Evolutionary conservation across 2,888 invertebrate genomes (phyloP), one percentile per base, ranked within the genome.

Genomic region (Calliopum simillimum): DNA sequence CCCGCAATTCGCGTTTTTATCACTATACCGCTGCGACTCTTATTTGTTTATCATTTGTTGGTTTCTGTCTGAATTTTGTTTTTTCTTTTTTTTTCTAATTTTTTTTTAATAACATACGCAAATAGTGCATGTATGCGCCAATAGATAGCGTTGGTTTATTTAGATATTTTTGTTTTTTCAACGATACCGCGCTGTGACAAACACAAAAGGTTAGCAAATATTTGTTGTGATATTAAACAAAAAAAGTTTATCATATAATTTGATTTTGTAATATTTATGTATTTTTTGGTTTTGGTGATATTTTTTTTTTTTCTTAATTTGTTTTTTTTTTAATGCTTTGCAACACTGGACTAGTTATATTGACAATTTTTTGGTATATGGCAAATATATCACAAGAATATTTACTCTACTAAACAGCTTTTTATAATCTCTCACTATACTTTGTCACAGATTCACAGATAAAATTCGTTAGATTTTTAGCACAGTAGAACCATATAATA

Each of bases 381-480:
- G 25, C 16, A 51, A 59, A 41, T 25, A 51, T 47, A 63, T 69
- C 63, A 56, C 69, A n/a, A 49, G 19, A 55, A 62, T 53, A 62
- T 44, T 53, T 68, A 66, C 70, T 71, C 47, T 61, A 71, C 63
- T 71, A 61, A 51, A 14, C 69, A 43, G 63, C 23, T 63, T 47
- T 14, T 67, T 16, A 13, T 41, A n/a, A n/a, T 23, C 14, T 68
- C n/a, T 49, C 33, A 33, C 6, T 56, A 8, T 8, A 33, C 33
- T 55, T 41, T 33, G 12, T 51, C 65, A 33, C 51, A 51, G 51
- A 51, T 19, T 51, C 65, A 33, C 51, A 51, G 51, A 51, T 19
- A 51, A 51, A 49, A 51, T 19, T 51, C 51, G n/a, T 4, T 51
- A 14, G 51, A 19, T 19, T n/a, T 47, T 51, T 33, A 33, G 33